Evolutionary conservation across 2,113 vertebrate species (phyloP).

Genomic region (Anseranas semipalmata): DNA sequence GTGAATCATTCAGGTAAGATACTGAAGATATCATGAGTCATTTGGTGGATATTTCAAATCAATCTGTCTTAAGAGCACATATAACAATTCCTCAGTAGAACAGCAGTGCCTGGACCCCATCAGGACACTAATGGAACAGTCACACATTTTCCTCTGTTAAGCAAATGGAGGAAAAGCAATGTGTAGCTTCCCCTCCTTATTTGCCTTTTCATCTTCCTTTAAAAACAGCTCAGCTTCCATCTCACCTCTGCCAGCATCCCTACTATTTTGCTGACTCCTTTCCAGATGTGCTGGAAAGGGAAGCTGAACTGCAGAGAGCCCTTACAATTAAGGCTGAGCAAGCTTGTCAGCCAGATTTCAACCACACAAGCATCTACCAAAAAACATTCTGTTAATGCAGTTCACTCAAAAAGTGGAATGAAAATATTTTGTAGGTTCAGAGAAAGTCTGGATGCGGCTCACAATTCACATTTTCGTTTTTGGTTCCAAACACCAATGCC

Average conservation of each 20-base stretch:
- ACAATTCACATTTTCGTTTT: background rate
- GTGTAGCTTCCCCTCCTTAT: background rate
- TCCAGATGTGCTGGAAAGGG: background rate
- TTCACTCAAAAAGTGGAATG: background rate
- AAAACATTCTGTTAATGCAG: background rate
- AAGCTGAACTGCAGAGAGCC: background rate
- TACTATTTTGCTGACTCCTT: background rate
- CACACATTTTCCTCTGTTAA: background rate
- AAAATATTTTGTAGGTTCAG: background rate
- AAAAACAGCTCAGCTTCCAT: background rate
- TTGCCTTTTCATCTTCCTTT: background rate
- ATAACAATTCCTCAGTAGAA: background rate
- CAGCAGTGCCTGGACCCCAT: background rate
- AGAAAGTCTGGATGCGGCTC: background rate
- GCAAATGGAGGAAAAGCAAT: background rate
- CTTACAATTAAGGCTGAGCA: background rate
- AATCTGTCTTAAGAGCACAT: background rate
- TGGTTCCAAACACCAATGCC: background rate
- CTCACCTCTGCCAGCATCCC: background rate
- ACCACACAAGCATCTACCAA: background rate
- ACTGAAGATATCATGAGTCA: background rate
- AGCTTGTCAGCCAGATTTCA: background rate
- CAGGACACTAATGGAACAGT: background rate
- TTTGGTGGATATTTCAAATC: conserved; percentile 6
- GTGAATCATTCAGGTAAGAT: background rate